Evolutionary conservation across 1,140 invertebrate species (phyloP).

Genomic region (Camponotus pennsylvanicus): DNA sequence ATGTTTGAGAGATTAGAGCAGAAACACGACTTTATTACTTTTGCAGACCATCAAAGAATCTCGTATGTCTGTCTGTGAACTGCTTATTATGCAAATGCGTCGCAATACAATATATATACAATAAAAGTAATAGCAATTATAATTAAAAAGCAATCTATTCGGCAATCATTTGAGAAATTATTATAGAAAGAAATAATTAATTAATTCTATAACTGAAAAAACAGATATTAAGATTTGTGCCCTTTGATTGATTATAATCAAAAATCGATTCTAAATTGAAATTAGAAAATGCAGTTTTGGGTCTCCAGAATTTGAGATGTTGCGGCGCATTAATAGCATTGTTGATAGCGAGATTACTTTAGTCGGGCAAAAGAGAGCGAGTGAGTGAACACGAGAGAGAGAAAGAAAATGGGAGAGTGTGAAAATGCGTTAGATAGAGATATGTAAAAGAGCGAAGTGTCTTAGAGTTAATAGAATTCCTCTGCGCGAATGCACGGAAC

Average conservation of each 20-base stretch:
- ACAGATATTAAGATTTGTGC: neutral
- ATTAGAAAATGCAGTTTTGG: too few relatives aligned
- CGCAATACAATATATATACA: neutral
- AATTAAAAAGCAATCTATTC: neutral
- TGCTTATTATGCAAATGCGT: conserved; percentile 18
- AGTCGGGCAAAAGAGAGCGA: conserved; percentile 29
- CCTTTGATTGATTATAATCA: neutral
- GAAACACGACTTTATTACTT: conserved; percentile 36
- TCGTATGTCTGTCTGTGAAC: conserved; percentile 18
- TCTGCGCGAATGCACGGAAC: conserved; percentile 69
- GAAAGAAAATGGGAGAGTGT: conserved; percentile 16
- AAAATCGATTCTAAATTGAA: neutral
- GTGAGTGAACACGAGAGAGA: conserved; percentile 6
- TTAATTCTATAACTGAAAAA: neutral
- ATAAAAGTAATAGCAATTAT: neutral
- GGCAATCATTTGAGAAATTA: neutral
- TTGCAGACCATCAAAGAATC: conserved; percentile 47
- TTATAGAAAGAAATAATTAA: neutral
- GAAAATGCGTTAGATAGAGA: conserved; percentile 45
- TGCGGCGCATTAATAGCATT: conserved; percentile 62
- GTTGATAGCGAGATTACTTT: conserved; percentile 54
- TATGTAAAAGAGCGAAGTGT: conserved; percentile 67
- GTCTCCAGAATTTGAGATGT: conserved; percentile 25
- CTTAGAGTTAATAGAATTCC: conserved; percentile 68
- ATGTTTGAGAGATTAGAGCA: neutral